Conservation (phyloP, 2,888 invertebrate species). For the Cantharis nigra region DNA sequence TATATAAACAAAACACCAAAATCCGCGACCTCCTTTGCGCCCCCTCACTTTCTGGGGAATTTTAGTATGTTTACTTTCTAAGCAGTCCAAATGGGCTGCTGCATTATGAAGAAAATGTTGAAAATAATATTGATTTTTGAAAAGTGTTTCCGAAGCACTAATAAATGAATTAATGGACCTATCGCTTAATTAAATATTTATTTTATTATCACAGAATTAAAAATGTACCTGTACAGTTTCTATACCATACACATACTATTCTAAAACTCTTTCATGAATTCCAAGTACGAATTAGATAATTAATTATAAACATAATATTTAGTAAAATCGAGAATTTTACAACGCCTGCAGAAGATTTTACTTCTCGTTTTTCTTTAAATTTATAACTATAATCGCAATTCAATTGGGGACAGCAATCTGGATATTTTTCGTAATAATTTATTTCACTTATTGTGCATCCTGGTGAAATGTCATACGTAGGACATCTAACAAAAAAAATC, state of each 20-base stretch:
- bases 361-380: neutral
- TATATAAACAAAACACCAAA: too few relatives aligned
- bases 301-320: neutral
- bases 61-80: too few relatives aligned
- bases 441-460: slow-evolving; percentile 2
- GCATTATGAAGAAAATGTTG: too few relatives aligned
- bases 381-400: neutral
- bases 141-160: too few relatives aligned
- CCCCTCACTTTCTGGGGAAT: too few relatives aligned
- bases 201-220: neutral
- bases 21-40: too few relatives aligned
- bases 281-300: neutral
- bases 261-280: neutral
- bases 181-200: neutral
- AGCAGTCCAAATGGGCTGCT: too few relatives aligned
- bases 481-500: slow-evolving; percentile 5
- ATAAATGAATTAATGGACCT: too few relatives aligned
- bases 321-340: neutral
- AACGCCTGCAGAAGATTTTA: neutral
- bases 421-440: slow-evolving; percentile 7
- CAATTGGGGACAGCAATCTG: slow-evolving; percentile 13
- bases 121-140: too few relatives aligned
- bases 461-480: neutral
- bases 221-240: neutral
- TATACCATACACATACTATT: neutral